phyloP scores from a whole-genome alignment of 2,888 invertebrate genomes.

The Andrena chrysosceles region DNA sequence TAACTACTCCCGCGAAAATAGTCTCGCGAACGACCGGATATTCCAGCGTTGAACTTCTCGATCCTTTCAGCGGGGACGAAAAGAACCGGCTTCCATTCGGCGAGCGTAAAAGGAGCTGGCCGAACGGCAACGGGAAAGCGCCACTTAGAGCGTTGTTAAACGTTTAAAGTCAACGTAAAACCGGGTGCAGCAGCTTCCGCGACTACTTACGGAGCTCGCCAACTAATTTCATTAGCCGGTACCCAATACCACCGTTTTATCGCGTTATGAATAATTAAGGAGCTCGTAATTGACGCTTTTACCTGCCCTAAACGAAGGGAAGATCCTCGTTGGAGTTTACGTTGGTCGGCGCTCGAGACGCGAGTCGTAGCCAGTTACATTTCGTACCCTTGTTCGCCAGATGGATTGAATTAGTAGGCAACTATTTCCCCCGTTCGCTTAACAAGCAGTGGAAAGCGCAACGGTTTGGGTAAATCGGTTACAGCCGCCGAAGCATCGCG shows the following conservation, averaged over 20 bases:
- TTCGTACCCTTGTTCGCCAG: no score
- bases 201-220: neutral
- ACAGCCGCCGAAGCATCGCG: neutral
- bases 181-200: neutral
- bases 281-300: neutral
- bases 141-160: slow-evolving; percentile 13
- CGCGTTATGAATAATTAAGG: slow-evolving; percentile 8
- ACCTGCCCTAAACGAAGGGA: neutral
- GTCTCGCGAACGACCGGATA: slow-evolving; percentile 1
- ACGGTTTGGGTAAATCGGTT: neutral
- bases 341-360: neutral
- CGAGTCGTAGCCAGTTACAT: neutral
- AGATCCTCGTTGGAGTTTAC: neutral
- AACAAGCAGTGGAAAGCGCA: neutral
- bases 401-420: no score
- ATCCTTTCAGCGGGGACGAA: slow-evolving; percentile 19
- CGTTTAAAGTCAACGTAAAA: slow-evolving; percentile 20
- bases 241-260: neutral
- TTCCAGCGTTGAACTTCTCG: neutral
- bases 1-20: neutral
- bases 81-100: slow-evolving; percentile 1
- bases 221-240: slow-evolving; percentile 10
- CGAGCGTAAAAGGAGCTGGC: slow-evolving; percentile 8
- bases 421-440: neutral
- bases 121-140: slow-evolving; percentile 11